Percentiles rank a stretch among this genome's conserved stretches.
Evolutionary conservation across 2,113 vertebrate genomes (phyloP).

Genomic region (Tetrax tetrax): DNA sequence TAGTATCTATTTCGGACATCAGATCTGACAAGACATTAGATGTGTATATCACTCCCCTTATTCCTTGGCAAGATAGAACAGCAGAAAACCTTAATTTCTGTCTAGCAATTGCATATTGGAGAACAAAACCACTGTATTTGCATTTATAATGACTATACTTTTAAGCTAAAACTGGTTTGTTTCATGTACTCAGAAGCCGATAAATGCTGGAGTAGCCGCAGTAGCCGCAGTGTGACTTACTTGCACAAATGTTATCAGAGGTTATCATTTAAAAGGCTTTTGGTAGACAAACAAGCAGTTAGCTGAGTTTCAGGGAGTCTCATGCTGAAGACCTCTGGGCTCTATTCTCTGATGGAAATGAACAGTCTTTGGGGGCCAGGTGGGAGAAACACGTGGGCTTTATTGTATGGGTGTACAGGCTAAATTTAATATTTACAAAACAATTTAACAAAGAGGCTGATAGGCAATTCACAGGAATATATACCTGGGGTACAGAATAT

Average conservation of each 20-base stretch:
- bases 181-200: background rate
- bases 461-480: background rate
- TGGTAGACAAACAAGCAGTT: background rate
- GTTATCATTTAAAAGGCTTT: background rate
- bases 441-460: background rate
- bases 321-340: background rate
- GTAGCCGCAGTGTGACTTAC: background rate
- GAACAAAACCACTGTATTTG: background rate
- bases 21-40: background rate
- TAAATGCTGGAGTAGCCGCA: background rate
- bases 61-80: background rate
- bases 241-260: background rate
- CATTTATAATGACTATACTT: background rate
- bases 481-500: background rate
- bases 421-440: background rate
- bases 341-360: background rate
- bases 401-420: background rate
- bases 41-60: background rate
- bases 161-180: background rate
- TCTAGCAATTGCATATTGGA: background rate
- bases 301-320: background rate
- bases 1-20: background rate
- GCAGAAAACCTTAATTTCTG: background rate
- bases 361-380: background rate
- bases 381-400: background rate